phyloP scores from a whole-genome alignment of 2,113 vertebrate genomes.

The Pseudopipra pipra region DNA sequence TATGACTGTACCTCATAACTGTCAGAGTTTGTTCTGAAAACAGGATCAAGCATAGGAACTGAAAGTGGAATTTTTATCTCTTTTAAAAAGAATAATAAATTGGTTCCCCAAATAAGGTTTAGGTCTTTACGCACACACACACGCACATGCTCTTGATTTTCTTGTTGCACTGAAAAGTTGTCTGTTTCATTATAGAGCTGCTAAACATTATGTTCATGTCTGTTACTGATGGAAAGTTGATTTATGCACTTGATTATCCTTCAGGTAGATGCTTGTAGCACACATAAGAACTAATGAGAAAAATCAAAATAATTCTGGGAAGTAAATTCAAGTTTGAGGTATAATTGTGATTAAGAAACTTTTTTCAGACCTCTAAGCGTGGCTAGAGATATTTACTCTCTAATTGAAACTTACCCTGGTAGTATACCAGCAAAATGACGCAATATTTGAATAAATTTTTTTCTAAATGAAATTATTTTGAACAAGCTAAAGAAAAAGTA shows the following conservation, averaged over 20 bases:
- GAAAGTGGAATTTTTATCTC: neutral
- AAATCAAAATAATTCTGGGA: neutral
- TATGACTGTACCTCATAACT: neutral
- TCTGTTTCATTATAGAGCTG: neutral
- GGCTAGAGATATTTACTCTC: neutral
- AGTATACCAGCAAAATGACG: neutral
- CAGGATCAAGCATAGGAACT: neutral
- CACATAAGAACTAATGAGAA: neutral
- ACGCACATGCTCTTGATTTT: neutral
- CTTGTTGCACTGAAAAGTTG: neutral
- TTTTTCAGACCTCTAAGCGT: neutral
- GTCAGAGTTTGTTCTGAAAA: neutral
- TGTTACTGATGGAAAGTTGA: neutral
- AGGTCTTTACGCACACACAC: neutral
- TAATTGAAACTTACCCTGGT: neutral
- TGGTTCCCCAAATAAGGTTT: neutral
- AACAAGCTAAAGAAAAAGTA: neutral
- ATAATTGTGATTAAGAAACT: neutral
- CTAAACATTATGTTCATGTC: neutral
- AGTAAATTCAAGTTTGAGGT: neutral
- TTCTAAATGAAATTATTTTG: neutral
- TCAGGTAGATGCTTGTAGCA: neutral
- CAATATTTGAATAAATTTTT: neutral
- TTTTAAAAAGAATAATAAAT: neutral
- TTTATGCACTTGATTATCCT: neutral